Base-by-base conservation (phyloP, 2,888 invertebrate genomes). In the Parnassius orleans region DNA sequence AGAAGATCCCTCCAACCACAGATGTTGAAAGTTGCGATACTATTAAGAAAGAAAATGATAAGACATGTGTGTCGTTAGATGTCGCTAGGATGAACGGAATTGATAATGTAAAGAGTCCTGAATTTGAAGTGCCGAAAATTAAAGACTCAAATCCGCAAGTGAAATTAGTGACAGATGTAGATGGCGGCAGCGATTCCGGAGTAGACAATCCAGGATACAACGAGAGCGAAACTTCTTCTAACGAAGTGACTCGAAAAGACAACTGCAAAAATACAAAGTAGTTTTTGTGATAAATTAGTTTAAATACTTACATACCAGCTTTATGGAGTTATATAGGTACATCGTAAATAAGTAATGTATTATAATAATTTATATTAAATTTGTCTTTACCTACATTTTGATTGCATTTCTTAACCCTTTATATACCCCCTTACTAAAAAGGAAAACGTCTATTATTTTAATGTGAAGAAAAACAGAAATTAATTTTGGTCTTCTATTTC, bases 121-220 rank as follows among this genome's bases (percentile, higher is more conserved):
- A 55, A 33, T 68, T 69, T n/a, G 77, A 76, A 55, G 66, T 60
- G 14, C 62, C 66, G 2, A 72, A 69, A 50, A 73, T 74, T 7
- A 14, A 9, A 14, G 14, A 14, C 11, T 53, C 66, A 1, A 72
- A 68, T 14, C 74, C 67, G 53, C 73, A 70, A 64, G 70, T 65
- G 54, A 86, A 84, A 74, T 73, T 81, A 60, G 71, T 73, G 0
- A 55, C 75, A 0, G 87, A 89, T 66, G 81, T 75, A 83, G 91
- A 91, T 83, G 90, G 90, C 78, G 76, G 88, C 64, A 90, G 87
- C 63, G 90, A 91, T 66, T 90, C 90, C 2, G 91, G 90, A 11
- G 87, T 91, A 1, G 91, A 91, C 59, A 91, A 91, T 67, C 90
- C 84, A 1, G 88, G 89, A 3, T 91, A 80, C 67, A 84, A 69